A percentile compares a stretch with the other conserved stretches of the same genome.
These are phyloP conservation scores for Apocheima hispidaria DNA, from an alignment of 2,888 invertebrate species.

Conservation along the genomic window DNA sequence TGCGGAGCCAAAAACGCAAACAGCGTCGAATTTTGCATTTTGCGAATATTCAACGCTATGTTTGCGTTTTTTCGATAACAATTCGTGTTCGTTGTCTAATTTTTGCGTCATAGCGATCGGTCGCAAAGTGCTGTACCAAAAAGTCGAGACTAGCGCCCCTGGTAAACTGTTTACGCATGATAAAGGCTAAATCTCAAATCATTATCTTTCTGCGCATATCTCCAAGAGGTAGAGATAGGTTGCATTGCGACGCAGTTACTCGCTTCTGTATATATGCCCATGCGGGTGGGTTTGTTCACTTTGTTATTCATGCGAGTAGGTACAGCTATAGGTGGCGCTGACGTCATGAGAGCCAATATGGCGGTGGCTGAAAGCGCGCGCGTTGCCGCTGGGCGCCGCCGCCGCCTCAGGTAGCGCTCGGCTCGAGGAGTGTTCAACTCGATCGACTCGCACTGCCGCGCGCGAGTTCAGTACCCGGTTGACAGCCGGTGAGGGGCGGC, in stretches of 20 bases:
- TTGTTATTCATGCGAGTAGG: constrained; percentile 18
- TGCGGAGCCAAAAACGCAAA: too few species aligned
- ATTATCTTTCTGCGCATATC: constrained; percentile 15
- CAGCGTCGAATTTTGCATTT: too few species aligned
- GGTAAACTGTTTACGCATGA: constrained; percentile 16
- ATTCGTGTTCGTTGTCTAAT: too few species aligned
- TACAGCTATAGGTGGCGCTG: constrained; percentile 51
- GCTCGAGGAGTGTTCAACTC: constrained; percentile 63
- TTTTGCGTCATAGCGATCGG: too few species aligned
- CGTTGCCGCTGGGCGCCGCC: constrained; percentile 55
- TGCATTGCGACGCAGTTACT: constrained; percentile 18
- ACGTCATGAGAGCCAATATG: constrained; percentile 79
- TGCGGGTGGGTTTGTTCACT: constrained; percentile 33
- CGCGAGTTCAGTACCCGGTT: constrained; percentile 83
- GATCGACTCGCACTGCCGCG: constrained; percentile 56
- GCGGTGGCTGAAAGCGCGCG: constrained; percentile 72
- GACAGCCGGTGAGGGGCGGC: constrained; percentile 84
- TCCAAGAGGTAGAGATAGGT: constrained; percentile 9
- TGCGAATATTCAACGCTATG: too few species aligned
- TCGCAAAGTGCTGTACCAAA: too few species aligned
- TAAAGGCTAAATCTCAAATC: neutral
- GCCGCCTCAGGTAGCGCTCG: constrained; percentile 63
- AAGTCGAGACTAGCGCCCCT: too few species aligned
- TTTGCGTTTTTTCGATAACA: too few species aligned
- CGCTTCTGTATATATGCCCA: constrained; percentile 17